Conservation (phyloP, 2,113 vertebrate species). For the Cyanoderma ruficeps region DNA sequence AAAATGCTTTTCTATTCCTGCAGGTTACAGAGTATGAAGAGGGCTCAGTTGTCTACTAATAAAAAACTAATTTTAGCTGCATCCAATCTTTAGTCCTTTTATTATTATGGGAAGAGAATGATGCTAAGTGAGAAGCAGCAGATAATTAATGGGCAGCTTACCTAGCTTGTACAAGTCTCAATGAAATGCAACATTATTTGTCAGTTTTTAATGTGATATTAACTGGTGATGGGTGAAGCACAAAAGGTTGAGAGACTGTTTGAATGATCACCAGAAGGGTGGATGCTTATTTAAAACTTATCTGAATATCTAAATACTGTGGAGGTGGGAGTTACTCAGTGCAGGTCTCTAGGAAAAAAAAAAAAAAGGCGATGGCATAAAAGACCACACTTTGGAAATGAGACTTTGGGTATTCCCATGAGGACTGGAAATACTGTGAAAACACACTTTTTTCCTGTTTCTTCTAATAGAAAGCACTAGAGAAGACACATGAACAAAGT, state of each 20-base stretch:
- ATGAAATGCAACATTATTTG: constrained; percentile 24
- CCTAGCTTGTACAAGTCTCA: not conserved
- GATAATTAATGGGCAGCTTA: constrained; percentile 34
- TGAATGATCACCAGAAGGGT: not conserved
- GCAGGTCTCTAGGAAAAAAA: not conserved
- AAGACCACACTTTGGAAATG: not conserved
- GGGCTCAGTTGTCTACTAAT: not conserved
- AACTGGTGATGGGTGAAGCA: constrained; percentile 24
- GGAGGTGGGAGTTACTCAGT: not conserved
- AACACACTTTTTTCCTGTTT: not conserved
- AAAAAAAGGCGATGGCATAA: not conserved
- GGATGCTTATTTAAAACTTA: not conserved
- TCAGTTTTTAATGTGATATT: constrained; percentile 32
- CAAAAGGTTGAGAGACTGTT: constrained; percentile 12
- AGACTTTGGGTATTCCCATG: not conserved
- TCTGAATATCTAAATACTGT: not conserved
- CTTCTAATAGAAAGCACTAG: not conserved
- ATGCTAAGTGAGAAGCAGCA: constrained; percentile 3
- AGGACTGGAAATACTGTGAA: not conserved
- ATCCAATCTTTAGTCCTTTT: not conserved
- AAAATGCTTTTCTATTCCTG: not conserved
- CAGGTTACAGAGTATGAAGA: not conserved
- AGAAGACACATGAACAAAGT: not conserved
- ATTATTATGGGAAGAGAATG: not conserved
- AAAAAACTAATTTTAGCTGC: constrained; percentile 27